Percentiles rank a stretch among this genome's conserved stretches.
These are phyloP conservation scores for Aldrovandia affinis DNA, from an alignment of 2,797 vertebrate species.

Conservation along the genomic window DNA sequence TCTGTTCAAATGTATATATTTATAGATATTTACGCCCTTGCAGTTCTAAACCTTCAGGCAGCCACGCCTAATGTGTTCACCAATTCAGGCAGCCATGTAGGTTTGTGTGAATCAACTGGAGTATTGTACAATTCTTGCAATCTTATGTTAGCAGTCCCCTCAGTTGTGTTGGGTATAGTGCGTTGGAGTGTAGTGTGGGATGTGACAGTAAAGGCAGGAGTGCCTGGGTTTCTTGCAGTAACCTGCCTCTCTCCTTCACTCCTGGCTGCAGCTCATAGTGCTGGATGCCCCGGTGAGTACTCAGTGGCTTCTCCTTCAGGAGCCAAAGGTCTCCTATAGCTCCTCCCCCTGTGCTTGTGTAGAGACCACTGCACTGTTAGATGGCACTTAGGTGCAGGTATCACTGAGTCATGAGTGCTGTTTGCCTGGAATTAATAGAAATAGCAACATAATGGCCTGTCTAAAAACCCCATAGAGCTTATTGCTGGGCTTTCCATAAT, in stretches of 20 bases:
- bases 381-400: not conserved
- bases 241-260: constrained; percentile 72
- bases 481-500: too few species aligned
- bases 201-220: constrained; percentile 4
- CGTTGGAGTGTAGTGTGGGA: not conserved
- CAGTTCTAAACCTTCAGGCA: not conserved
- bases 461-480: not conserved
- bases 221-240: constrained; percentile 57
- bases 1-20: not conserved
- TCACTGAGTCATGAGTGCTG: not conserved
- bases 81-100: not conserved
- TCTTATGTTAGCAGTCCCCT: not conserved
- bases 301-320: constrained; percentile 37
- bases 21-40: not conserved
- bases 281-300: constrained; percentile 93
- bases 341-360: not conserved
- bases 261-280: constrained; percentile 90
- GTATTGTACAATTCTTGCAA: not conserved
- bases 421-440: not conserved
- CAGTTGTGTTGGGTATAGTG: not conserved
- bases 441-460: not conserved
- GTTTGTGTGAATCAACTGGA: not conserved
- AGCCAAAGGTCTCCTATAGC: constrained; percentile 11
- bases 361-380: not conserved
- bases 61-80: not conserved